Evolutionary conservation across 2,113 vertebrate species (phyloP).

Genomic region (Crotalus tigris): DNA sequence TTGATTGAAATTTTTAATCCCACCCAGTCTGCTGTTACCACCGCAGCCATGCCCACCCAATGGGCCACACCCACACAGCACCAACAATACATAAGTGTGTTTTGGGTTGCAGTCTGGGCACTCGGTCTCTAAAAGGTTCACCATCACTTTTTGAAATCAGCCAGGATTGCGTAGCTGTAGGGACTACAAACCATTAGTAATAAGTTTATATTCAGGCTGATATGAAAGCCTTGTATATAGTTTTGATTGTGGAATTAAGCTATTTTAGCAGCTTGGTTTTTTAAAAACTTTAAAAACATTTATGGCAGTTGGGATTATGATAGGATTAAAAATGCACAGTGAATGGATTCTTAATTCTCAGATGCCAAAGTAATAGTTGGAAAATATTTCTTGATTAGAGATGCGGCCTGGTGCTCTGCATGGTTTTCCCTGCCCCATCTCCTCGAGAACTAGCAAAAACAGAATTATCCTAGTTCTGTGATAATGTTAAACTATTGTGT

Average conservation of each 20-base stretch:
- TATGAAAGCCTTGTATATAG: not conserved
- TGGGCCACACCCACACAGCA: too few relatives aligned
- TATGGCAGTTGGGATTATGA: not conserved
- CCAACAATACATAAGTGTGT: too few relatives aligned
- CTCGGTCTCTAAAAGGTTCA: too few relatives aligned
- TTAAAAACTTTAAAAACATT: not conserved
- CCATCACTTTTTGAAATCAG: not conserved
- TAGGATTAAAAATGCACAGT: not conserved
- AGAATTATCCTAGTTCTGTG: not conserved
- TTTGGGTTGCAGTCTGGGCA: too few relatives aligned
- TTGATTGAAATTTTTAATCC: too few relatives aligned
- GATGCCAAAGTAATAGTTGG: not conserved
- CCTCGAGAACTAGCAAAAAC: not conserved
- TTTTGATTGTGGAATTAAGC: not conserved
- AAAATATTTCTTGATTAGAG: not conserved
- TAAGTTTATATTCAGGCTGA: not conserved
- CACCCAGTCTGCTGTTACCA: too few relatives aligned
- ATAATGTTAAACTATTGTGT: not conserved
- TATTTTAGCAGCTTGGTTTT: not conserved
- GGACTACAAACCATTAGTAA: not conserved
- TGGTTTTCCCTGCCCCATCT: not conserved
- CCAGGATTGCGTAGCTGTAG: not conserved
- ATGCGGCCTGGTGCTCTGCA: not conserved
- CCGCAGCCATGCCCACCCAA: too few relatives aligned
- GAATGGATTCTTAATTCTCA: not conserved